Evolutionary conservation across 2,888 invertebrate genomes (phyloP).

Genomic region (Parochlus steinenii): DNA sequence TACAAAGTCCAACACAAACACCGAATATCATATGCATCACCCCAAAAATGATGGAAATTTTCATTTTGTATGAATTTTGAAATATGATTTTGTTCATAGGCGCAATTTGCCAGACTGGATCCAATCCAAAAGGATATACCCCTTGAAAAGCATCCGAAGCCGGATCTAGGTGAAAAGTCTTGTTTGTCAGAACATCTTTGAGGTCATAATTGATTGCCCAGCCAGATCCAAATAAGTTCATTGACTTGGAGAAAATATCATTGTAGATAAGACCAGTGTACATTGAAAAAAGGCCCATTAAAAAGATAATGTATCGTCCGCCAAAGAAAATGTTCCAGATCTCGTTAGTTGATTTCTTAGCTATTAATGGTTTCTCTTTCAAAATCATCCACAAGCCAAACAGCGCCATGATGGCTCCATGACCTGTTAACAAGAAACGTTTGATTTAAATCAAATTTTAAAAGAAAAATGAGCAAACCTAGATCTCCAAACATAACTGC

Average conservation of each 20-base stretch:
- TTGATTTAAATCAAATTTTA: too few species aligned
- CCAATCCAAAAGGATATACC: conserved; percentile 77
- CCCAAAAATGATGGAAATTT: conserved; percentile 91
- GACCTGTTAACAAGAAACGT: too few species aligned
- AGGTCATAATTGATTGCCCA: conserved; percentile 53
- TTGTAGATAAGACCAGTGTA: conserved; percentile 98
- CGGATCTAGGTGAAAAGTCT: conserved; percentile 48
- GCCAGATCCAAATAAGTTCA: conserved; percentile 86
- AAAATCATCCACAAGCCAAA: conserved; percentile 95
- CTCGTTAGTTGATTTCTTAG: conserved; percentile 80
- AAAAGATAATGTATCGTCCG: conserved; percentile 89
- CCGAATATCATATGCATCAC: conserved; percentile 96
- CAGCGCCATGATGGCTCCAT: conserved; percentile 79
- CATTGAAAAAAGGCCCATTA: conserved; percentile 96
- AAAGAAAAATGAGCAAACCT: too few species aligned
- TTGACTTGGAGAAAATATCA: conserved; percentile 89
- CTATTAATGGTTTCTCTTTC: conserved; percentile 77
- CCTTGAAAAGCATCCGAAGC: conserved; percentile 38
- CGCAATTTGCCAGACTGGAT: conserved; percentile 57
- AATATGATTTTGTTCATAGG: conserved; percentile 75
- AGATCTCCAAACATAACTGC: conserved; percentile 97
- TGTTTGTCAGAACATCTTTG: conserved; percentile 33
- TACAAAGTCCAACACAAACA: conserved; percentile 70
- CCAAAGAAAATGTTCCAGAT: conserved; percentile 97
- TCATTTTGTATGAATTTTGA: conserved; percentile 85